Percentiles rank a stretch among this genome's conserved stretches.
Conservation (phyloP, 1,140 invertebrate species). For the Dolichoris vasculosae region DNA sequence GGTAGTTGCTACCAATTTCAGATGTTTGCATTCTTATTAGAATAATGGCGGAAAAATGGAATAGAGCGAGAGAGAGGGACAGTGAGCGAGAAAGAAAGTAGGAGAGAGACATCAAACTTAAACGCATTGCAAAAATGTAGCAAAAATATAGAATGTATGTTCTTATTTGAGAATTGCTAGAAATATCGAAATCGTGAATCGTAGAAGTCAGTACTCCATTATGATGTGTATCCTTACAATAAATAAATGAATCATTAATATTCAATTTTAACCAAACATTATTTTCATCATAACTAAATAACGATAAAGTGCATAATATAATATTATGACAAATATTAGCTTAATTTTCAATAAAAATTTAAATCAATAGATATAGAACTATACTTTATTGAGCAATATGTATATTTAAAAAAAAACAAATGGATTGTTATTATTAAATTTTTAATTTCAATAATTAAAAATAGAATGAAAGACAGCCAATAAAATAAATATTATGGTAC, state of each 20-base stretch:
- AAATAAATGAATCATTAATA: conserved; percentile 46
- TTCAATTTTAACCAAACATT: conserved; percentile 12
- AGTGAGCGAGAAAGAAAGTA: background rate
- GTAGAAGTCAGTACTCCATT: conserved; percentile 1
- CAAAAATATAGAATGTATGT: background rate
- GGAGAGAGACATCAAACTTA: too few relatives aligned
- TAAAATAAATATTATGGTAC: too few relatives aligned
- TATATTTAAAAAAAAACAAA: background rate
- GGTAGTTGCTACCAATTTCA: background rate
- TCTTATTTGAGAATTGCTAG: conserved; percentile 3
- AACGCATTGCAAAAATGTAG: background rate
- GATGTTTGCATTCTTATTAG: background rate
- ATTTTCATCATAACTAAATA: background rate
- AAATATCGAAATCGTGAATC: conserved; percentile 14
- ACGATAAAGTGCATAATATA: background rate
- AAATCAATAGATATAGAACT: background rate
- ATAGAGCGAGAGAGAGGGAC: background rate
- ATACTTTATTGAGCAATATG: background rate
- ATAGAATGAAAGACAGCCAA: too few relatives aligned
- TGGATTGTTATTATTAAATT: too few relatives aligned
- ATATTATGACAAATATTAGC: background rate
- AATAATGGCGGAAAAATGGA: background rate
- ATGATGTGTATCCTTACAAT: conserved; percentile 28
- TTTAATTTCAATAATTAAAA: too few relatives aligned
- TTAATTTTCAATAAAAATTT: background rate